Conservation (phyloP, 2,888 invertebrate species). For the Hydraecia micacea region DNA sequence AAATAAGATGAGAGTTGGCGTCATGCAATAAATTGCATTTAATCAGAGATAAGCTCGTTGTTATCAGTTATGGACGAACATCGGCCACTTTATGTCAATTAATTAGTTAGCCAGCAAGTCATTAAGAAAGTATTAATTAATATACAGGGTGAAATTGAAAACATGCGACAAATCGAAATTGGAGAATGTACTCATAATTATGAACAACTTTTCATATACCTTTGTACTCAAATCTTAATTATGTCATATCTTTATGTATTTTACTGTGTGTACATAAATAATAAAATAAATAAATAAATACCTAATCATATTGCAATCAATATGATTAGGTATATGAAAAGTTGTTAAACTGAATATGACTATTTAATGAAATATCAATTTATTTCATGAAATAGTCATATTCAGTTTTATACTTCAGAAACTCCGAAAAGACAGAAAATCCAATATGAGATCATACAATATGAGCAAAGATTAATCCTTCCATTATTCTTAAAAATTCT, state of each 20-base stretch:
- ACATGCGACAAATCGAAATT: too few relatives aligned
- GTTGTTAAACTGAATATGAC: too few relatives aligned
- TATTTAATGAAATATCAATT: too few relatives aligned
- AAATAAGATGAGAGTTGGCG: constrained; percentile 22
- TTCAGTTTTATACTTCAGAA: neutral
- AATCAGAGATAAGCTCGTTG: constrained; percentile 15
- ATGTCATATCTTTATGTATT: too few relatives aligned
- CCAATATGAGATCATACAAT: constrained; percentile 11
- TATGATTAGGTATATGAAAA: too few relatives aligned
- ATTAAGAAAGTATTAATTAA: constrained; percentile 26
- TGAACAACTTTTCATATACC: too few relatives aligned
- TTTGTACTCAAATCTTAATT: too few relatives aligned
- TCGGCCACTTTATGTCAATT: neutral
- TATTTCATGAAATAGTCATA: neutral
- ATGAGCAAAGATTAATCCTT: constrained; percentile 27
- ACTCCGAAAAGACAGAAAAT: neutral
- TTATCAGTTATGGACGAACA: constrained; percentile 3
- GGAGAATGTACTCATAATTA: too few relatives aligned
- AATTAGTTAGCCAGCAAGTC: neutral
- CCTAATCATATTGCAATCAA: too few relatives aligned
- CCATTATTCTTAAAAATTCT: constrained; percentile 41
- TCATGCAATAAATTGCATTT: constrained; percentile 38
- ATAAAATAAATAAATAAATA: too few relatives aligned
- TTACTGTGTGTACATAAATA: too few relatives aligned
- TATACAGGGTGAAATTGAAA: too few relatives aligned